phyloP scores from a whole-genome alignment of 1,140 invertebrate genomes.

The Agrilus planipennis region DNA sequence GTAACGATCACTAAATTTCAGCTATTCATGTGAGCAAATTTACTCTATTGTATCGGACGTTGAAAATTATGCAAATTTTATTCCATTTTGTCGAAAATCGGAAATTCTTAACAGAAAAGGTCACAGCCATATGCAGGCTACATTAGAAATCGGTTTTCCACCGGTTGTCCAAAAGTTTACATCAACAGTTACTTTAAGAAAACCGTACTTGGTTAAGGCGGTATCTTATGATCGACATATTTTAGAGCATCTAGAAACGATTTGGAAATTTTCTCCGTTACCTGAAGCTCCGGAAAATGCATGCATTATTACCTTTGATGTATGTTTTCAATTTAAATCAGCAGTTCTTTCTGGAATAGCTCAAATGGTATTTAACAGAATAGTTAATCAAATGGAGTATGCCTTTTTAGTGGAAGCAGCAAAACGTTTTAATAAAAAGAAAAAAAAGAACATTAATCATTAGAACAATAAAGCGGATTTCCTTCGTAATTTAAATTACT shows the following conservation, averaged over 20 bases:
- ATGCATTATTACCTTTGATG: slow-evolving; percentile 28
- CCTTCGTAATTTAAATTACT: no score
- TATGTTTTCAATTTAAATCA: slow-evolving; percentile 29
- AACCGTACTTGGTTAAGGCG: slow-evolving; percentile 68
- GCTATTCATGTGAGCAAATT: slow-evolving; percentile 92
- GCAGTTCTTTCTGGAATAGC: slow-evolving; percentile 54
- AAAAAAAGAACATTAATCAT: no score
- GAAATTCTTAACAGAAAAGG: slow-evolving; percentile 45
- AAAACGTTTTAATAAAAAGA: no score
- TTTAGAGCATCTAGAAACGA: slow-evolving; percentile 84
- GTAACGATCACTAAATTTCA: no score
- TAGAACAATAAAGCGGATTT: no score
- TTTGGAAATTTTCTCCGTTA: slow-evolving; percentile 87
- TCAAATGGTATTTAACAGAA: slow-evolving; percentile 90
- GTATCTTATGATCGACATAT: slow-evolving; percentile 81
- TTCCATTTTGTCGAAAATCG: slow-evolving; percentile 91
- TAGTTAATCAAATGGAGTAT: slow-evolving; percentile 88
- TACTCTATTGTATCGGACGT: slow-evolving; percentile 86
- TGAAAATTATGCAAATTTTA: slow-evolving; percentile 78
- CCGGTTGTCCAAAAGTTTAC: slow-evolving; percentile 81
- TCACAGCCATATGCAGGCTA: slow-evolving; percentile 55
- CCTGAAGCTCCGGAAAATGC: slow-evolving; percentile 55
- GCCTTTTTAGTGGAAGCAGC: slow-evolving; percentile 81
- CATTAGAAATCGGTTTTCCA: slow-evolving; percentile 83
- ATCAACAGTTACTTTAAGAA: slow-evolving; percentile 67